phyloP scores from a whole-genome alignment of 2,888 invertebrate genomes.

The Phyllotreta cruciferae region DNA sequence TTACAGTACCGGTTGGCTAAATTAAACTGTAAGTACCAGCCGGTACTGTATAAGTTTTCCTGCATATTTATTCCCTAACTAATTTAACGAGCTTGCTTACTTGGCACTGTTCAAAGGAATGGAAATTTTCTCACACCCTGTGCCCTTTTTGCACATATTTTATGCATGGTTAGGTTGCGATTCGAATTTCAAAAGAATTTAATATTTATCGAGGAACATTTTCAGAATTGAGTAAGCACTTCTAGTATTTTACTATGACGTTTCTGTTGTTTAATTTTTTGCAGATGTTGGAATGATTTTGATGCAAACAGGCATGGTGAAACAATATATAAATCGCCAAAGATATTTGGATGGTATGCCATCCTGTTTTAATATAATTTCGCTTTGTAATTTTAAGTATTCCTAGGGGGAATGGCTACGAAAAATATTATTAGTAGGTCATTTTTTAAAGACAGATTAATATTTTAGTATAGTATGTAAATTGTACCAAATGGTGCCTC shows the following conservation, averaged over 20 bases:
- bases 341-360: conserved; percentile 82
- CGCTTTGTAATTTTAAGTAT: conserved; percentile 31
- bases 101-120: conserved; percentile 44
- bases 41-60: neutral
- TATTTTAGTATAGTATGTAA: neutral
- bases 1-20: neutral
- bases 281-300: conserved; percentile 97
- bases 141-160: conserved; percentile 58
- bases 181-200: conserved; percentile 33
- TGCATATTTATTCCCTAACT: conserved; percentile 4
- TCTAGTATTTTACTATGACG: conserved; percentile 29
- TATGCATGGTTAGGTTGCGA: conserved; percentile 57
- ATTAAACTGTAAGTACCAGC: neutral
- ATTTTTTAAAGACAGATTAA: conserved; percentile 21
- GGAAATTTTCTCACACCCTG: conserved; percentile 59
- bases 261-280: conserved; percentile 70
- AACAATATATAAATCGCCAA: conserved; percentile 79
- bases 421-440: neutral
- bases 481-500: no score
- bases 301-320: conserved; percentile 96
- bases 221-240: conserved; percentile 15
- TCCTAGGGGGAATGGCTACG: conserved; percentile 7
- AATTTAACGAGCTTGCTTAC: conserved; percentile 6
- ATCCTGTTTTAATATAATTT: conserved; percentile 43
- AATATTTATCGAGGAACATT: conserved; percentile 27